A percentile compares a stretch with the other conserved stretches of the same genome.
Evolutionary conservation across 2,797 vertebrate genomes (phyloP).

Genomic region (Pteronotus mesoamericanus): DNA sequence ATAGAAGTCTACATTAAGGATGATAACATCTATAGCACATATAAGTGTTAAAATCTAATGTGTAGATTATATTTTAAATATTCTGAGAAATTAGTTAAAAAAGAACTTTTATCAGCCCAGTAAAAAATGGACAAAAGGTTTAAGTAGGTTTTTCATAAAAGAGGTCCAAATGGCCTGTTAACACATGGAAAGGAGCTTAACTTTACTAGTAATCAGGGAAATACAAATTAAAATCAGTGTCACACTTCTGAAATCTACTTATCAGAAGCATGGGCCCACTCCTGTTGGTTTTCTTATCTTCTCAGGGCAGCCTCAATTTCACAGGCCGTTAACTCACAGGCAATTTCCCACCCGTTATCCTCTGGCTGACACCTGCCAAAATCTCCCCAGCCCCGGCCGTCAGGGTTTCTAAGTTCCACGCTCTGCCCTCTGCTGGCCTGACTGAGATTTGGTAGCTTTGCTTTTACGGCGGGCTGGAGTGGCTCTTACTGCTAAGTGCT

Average conservation of each 20-base stretch:
- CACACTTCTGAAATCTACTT: background rate
- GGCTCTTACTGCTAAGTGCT: background rate
- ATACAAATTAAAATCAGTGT: background rate
- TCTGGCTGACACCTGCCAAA: background rate
- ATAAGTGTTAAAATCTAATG: background rate
- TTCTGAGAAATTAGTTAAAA: background rate
- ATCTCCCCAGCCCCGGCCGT: background rate
- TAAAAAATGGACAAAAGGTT: background rate
- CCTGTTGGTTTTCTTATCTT: background rate
- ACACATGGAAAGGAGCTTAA: background rate
- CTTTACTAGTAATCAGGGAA: background rate
- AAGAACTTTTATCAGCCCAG: background rate
- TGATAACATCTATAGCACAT: background rate
- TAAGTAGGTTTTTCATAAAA: background rate
- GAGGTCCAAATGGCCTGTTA: background rate
- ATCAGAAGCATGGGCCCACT: background rate
- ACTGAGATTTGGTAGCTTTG: background rate
- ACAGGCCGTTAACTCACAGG: background rate
- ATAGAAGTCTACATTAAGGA: background rate
- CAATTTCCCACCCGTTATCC: background rate
- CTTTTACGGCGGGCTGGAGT: background rate
- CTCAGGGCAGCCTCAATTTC: background rate
- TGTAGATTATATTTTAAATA: background rate
- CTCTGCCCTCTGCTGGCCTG: slow-evolving; percentile 63
- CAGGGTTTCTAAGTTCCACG: background rate